Evolutionary conservation across 1,140 invertebrate species (phyloP).

Genomic region (Berghia stephanieae): DNA sequence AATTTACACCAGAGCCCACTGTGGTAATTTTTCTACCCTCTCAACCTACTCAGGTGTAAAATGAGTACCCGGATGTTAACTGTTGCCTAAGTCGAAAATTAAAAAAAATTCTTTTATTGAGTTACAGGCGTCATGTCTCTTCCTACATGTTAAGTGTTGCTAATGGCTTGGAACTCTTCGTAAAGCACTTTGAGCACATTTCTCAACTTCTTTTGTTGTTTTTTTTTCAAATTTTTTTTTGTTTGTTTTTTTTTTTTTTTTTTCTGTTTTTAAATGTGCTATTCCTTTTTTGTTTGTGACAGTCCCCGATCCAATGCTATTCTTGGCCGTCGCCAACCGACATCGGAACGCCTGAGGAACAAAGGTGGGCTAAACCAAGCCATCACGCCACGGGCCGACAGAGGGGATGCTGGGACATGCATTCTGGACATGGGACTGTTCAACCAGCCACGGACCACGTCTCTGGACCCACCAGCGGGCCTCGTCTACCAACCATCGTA

Average conservation of each 20-base stretch:
- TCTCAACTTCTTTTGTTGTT: neutral
- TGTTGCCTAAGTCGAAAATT: too few relatives aligned
- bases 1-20: too few relatives aligned
- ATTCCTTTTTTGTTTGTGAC: neutral
- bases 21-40: too few relatives aligned
- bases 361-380: neutral
- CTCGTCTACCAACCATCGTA: constrained; percentile 52
- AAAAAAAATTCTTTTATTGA: too few relatives aligned
- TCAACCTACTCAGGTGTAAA: too few relatives aligned
- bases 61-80: too few relatives aligned
- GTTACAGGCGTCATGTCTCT: too few relatives aligned
- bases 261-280: neutral
- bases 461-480: constrained; percentile 38
- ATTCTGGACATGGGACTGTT: constrained; percentile 42
- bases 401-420: neutral
- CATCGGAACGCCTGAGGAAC: neutral
- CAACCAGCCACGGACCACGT: constrained; percentile 30
- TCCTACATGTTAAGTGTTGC: constrained; percentile 14
- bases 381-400: neutral
- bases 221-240: neutral
- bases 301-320: constrained; percentile 34
- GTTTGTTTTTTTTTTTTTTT: neutral
- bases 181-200: neutral
- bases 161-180: neutral
- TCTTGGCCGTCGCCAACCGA: constrained; percentile 19